A percentile compares a stretch with the other conserved stretches of the same genome.
phyloP scores from a whole-genome alignment of 2,888 invertebrate genomes.

The Cerceris rybyensis region DNA sequence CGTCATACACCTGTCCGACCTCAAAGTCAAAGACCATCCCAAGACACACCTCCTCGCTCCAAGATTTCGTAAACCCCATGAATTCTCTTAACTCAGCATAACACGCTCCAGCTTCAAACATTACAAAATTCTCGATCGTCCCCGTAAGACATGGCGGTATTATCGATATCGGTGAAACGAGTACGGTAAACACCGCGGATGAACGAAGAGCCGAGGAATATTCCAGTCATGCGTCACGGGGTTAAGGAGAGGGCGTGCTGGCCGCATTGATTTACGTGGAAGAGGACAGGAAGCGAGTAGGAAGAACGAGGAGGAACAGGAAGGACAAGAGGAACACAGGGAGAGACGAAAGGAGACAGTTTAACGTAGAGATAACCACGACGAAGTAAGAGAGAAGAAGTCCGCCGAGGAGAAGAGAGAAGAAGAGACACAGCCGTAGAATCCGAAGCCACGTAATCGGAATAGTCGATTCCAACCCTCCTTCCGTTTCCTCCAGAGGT shows the following conservation, averaged over 20 bases:
- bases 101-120: neutral
- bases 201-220: constrained; percentile 60
- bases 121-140: neutral
- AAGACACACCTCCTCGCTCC: no score
- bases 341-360: constrained; percentile 20
- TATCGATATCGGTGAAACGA: constrained; percentile 32
- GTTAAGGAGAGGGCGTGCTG: constrained; percentile 73
- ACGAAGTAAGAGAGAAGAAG: neutral
- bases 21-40: no score
- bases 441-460: constrained; percentile 78
- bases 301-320: constrained; percentile 14
- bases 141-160: neutral
- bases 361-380: constrained; percentile 24
- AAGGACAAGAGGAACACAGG: constrained; percentile 5
- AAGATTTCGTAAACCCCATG: no score
- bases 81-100: no score
- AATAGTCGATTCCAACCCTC: constrained; percentile 76
- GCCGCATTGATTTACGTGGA: constrained; percentile 74
- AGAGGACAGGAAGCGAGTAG: constrained; percentile 51
- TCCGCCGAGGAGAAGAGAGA: neutral
- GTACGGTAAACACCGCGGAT: constrained; percentile 56
- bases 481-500: constrained; percentile 60
- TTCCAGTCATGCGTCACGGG: constrained; percentile 70
- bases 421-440: constrained; percentile 47
- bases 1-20: no score